Evolutionary conservation across 1,140 invertebrate species (phyloP), one percentile per base, ranked within the genome.

Genomic region (Wiebesia pumilae): DNA sequence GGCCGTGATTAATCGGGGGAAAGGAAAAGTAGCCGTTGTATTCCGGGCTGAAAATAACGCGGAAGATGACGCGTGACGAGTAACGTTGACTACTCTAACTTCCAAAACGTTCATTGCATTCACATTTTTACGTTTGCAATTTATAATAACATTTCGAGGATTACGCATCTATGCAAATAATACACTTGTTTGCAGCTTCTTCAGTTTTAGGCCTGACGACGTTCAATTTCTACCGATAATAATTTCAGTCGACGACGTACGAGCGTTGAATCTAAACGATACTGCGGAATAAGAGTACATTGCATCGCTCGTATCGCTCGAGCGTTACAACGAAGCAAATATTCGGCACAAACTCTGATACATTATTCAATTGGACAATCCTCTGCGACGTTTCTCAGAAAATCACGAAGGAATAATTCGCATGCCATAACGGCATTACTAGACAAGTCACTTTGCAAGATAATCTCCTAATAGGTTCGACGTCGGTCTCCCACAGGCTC

Each of bases 391-490:
- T 75, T 43, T 19, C 71, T 43, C 0, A 6, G 71, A 40, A 75
- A 75, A 43, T 75, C 21, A 21, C 3, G 21, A 43, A 27, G 21
- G 71, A 43, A 75, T 75, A 75, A 43, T 69, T 47, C 80, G 21
- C 33, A 65, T n/a, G 10, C 58, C 40, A 12, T 14, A 30, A 33
- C 24, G 30, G 71, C 24, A n/a, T 75, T 43, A n/a, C 40, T n/a
- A 43, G 40, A 43, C 43, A 82, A 84, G 75, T 84, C 83, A 84
- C 40, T 35, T n/a, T 24, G 30, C 7, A 47, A 33, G 75, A 84
- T 79, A 79, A 84, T 84, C 83, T 65, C 43, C 14, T 75, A 82
- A 82, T 84, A 4, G 54, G 51, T 58, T 40, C 30, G n/a, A 38
- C 47, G 54, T 38, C 47, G 35, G 51, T 62, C 38, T 80, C 30